A percentile compares a stretch with the other conserved stretches of the same genome.
Evolutionary conservation across 2,113 vertebrate genomes (phyloP).

Genomic region (Perca schrenkii): DNA sequence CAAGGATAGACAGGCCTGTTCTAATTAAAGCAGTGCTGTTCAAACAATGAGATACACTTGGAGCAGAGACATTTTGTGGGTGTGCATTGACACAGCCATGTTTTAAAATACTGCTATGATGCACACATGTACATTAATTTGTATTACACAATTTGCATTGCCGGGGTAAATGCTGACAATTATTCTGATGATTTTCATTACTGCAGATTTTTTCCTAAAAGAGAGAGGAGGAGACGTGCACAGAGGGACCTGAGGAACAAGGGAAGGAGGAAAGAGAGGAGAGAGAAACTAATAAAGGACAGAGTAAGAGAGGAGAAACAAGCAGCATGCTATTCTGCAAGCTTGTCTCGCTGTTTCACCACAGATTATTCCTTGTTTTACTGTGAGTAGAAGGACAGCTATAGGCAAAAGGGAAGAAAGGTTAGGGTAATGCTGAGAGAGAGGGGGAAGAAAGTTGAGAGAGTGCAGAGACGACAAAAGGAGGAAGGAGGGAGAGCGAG

Average conservation of each 20-base stretch:
- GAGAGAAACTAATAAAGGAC: conserved; percentile 13
- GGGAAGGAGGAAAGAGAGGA: neutral
- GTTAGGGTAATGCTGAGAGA: neutral
- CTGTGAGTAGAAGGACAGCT: conserved; percentile 14
- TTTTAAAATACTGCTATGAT: conserved; percentile 52
- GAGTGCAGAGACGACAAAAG: neutral
- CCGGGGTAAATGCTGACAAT: conserved; percentile 45
- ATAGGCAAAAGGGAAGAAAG: neutral
- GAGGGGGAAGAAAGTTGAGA: conserved; percentile 2
- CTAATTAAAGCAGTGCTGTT: conserved; percentile 80
- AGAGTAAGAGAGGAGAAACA: conserved; percentile 23
- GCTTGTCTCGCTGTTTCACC: conserved; percentile 39
- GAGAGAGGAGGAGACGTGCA: conserved; percentile 15
- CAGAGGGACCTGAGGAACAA: conserved; percentile 1
- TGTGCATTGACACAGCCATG: conserved; percentile 62
- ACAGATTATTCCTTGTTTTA: conserved; percentile 52
- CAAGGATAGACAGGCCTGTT: conserved; percentile 60
- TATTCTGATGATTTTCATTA: conserved; percentile 57
- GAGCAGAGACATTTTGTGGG: conserved; percentile 69
- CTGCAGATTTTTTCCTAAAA: conserved; percentile 43
- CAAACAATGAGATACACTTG: conserved; percentile 79
- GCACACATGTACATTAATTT: conserved; percentile 23
- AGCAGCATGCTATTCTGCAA: conserved; percentile 10
- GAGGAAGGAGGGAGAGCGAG: neutral
- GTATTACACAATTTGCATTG: conserved; percentile 39